A percentile compares a stretch with the other conserved stretches of the same genome.
Conservation (phyloP, 2,888 invertebrate species). For the Microdon myrmicae region DNA sequence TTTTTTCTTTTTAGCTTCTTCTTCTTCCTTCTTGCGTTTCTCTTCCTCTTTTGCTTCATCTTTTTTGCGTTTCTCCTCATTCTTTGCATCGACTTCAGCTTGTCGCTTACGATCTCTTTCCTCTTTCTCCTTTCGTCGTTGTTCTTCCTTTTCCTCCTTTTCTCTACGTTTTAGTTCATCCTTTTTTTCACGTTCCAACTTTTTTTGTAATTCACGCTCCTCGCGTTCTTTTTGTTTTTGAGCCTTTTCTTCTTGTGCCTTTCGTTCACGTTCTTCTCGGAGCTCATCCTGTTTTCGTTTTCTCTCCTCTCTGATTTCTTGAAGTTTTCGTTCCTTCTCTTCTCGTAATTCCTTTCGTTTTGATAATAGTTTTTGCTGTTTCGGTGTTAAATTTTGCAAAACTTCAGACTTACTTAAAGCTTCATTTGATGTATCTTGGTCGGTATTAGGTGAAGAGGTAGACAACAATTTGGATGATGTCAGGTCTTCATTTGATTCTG, state of each 20-base stretch:
- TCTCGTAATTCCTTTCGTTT: conserved; percentile 61
- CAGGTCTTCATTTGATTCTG: too few species aligned
- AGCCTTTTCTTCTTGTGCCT: conserved; percentile 55
- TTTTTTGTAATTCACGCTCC: conserved; percentile 57
- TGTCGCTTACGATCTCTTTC: conserved; percentile 63
- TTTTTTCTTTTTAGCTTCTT: conserved; percentile 80
- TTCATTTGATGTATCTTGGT: too few species aligned
- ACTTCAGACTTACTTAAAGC: too few species aligned
- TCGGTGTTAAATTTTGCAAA: too few species aligned
- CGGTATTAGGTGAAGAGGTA: too few species aligned
- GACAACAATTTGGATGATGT: too few species aligned
- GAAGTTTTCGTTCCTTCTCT: conserved; percentile 66
- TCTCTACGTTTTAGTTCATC: conserved; percentile 61
- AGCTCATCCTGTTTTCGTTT: conserved; percentile 69
- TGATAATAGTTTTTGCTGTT: conserved; percentile 58
- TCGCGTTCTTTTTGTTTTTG: conserved; percentile 52
- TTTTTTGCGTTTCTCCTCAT: conserved; percentile 58
- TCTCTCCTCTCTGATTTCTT: conserved; percentile 67
- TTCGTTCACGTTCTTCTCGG: conserved; percentile 67
- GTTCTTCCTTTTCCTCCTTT: conserved; percentile 66
- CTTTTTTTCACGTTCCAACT: conserved; percentile 58
- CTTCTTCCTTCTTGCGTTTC: conserved; percentile 75
- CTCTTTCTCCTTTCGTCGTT: conserved; percentile 64
- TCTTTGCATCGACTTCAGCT: conserved; percentile 60
- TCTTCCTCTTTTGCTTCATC: conserved; percentile 62